These are phyloP conservation scores for Hipparchia semele DNA, from an alignment of 2,888 invertebrate genomes.

Conservation along the genomic window DNA sequence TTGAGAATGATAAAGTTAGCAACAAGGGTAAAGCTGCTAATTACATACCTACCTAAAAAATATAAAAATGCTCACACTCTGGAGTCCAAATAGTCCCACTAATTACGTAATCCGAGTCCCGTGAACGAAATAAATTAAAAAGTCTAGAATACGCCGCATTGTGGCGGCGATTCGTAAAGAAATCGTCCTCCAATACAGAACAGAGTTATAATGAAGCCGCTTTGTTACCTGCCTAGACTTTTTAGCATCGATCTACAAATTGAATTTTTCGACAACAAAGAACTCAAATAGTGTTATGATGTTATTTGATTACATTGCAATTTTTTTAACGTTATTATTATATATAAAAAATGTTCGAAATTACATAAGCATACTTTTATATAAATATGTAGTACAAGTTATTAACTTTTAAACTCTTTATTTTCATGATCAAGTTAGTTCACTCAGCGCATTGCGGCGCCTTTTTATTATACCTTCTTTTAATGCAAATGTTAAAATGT, in stretches of 20 bases:
- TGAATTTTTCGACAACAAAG: neutral
- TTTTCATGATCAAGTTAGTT: too few relatives aligned
- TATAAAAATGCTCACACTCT: slow-evolving; percentile 49
- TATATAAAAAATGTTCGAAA: too few relatives aligned
- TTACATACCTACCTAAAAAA: slow-evolving; percentile 25
- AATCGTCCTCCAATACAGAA: slow-evolving; percentile 16
- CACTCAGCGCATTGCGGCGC: too few relatives aligned
- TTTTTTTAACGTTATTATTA: too few relatives aligned
- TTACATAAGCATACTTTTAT: too few relatives aligned
- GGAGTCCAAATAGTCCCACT: slow-evolving; percentile 68
- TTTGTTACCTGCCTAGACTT: neutral
- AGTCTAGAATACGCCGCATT: slow-evolving; percentile 62
- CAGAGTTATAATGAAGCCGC: slow-evolving; percentile 13
- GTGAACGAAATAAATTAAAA: slow-evolving; percentile 69
- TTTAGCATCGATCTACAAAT: neutral
- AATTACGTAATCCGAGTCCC: slow-evolving; percentile 79
- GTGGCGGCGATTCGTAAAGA: slow-evolving; percentile 65
- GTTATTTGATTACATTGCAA: neutral
- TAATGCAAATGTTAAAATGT: too few relatives aligned
- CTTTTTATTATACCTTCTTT: too few relatives aligned
- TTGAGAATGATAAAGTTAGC: slow-evolving; percentile 7
- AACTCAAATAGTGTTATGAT: neutral
- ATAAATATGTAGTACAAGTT: too few relatives aligned
- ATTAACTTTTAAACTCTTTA: too few relatives aligned
- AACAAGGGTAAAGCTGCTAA: slow-evolving; percentile 26